phyloP scores from a whole-genome alignment of 2,797 vertebrate species.

The Etheostoma perlongum region DNA sequence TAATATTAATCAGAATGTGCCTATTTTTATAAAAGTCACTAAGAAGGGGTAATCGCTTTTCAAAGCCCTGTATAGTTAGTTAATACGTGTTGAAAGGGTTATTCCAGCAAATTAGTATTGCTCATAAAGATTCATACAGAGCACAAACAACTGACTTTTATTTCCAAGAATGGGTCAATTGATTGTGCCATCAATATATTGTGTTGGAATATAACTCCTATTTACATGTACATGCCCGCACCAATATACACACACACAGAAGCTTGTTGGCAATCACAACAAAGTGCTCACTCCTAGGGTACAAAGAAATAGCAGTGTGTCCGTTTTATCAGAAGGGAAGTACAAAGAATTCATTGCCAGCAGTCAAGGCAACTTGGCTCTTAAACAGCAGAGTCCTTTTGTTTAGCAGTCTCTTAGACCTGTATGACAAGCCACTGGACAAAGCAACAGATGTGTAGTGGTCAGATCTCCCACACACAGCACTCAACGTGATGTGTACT shows the following conservation, averaged over 20 bases:
- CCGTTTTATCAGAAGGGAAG: slow-evolving; percentile 1
- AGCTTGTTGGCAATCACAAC: slow-evolving; percentile 19
- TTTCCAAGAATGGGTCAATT: neutral
- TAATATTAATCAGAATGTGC: neutral
- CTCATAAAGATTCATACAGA: neutral
- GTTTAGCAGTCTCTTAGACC: slow-evolving; percentile 7
- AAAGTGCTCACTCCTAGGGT: neutral
- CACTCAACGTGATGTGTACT: slow-evolving; percentile 12
- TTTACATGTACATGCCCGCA: neutral
- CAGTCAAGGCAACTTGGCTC: slow-evolving; percentile 1
- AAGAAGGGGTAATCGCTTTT: neutral
- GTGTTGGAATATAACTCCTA: slow-evolving; percentile 1
- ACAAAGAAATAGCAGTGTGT: slow-evolving; percentile 24
- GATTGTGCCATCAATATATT: neutral
- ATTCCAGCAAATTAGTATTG: neutral
- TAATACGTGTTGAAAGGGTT: neutral
- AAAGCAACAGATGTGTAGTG: slow-evolving; percentile 38
- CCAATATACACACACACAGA: neutral
- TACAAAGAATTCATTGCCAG: slow-evolving; percentile 11
- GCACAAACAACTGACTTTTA: neutral
- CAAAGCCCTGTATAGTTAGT: neutral
- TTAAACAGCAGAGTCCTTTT: slow-evolving; percentile 12
- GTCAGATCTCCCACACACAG: slow-evolving; percentile 29
- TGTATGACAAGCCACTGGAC: slow-evolving; percentile 9
- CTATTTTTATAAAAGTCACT: neutral